A percentile compares a stretch with the other conserved stretches of the same genome.
Conservation (phyloP, 2,113 vertebrate species). For the Buteo buteo region DNA sequence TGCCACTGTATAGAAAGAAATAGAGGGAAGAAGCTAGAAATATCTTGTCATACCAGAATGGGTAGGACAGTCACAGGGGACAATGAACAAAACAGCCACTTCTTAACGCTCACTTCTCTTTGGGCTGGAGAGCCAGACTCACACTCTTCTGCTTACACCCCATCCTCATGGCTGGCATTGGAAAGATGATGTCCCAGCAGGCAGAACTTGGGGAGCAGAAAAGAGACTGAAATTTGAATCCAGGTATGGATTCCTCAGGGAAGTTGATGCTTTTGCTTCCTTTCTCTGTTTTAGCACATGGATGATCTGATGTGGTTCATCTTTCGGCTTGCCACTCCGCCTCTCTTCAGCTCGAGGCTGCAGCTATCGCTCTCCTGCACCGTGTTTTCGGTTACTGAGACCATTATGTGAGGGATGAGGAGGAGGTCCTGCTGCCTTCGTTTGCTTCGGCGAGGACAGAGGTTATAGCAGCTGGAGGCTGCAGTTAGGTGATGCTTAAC, state of each 20-base stretch:
- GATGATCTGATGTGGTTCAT: accelerated
- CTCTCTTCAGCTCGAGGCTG: not conserved
- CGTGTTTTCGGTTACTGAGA: accelerated
- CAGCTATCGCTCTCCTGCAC: not conserved
- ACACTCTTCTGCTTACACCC: not conserved
- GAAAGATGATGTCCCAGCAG: not conserved
- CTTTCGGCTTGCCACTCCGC: not conserved
- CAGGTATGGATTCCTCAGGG: not conserved
- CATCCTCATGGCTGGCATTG: not conserved
- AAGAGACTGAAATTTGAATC: conserved; percentile 1
- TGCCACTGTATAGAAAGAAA: not conserved
- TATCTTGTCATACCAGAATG: not conserved
- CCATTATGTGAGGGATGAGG: not conserved
- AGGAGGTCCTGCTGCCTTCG: not conserved
- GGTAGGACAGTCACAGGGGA: not conserved
- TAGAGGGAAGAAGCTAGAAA: not conserved
- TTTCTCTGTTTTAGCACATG: not conserved
- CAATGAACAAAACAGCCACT: not conserved
- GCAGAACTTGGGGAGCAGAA: not conserved
- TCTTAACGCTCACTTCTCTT: not conserved
- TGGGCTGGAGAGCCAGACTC: not conserved
- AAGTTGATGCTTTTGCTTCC: not conserved
- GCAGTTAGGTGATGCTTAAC: not conserved
- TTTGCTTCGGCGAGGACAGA: not conserved
- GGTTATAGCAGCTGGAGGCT: not conserved